These are phyloP conservation scores for Epizoanthus ramosus DNA, from an alignment of 92 coral and sea anemone genomes.

Conservation along the genomic window DNA sequence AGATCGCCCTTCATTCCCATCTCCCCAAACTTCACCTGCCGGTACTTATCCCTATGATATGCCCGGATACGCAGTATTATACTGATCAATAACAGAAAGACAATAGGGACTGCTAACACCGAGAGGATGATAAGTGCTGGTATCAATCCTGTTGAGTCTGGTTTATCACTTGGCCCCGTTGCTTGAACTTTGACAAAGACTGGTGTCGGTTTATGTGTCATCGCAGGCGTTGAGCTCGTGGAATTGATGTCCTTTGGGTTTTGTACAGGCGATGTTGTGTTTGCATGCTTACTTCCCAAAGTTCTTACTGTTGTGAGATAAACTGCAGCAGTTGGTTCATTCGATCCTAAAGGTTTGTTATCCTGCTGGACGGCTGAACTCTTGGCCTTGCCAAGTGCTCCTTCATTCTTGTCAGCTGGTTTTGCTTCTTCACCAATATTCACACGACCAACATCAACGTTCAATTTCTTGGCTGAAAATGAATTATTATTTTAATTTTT, in stretches of 20 bases:
- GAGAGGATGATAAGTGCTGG: slow-evolving; percentile 85
- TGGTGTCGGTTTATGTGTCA: not conserved
- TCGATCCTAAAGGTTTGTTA: not conserved
- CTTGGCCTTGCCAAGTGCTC: no score
- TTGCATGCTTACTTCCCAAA: not conserved
- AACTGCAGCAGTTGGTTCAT: not conserved
- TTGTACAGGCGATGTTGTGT: not conserved
- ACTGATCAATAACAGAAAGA: slow-evolving; percentile 80
- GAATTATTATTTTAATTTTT: no score
- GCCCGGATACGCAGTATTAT: slow-evolving; percentile 79
- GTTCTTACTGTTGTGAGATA: not conserved
- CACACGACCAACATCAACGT: no score
- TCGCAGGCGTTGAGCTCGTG: not conserved
- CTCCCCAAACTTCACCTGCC: slow-evolving; percentile 51
- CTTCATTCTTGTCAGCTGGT: not conserved
- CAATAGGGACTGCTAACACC: slow-evolving; percentile 81
- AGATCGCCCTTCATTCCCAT: slow-evolving; percentile 56
- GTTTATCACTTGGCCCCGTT: slow-evolving; percentile 31
- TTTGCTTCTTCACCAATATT: not conserved
- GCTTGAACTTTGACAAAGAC: slow-evolving; percentile 20
- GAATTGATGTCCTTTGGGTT: not conserved
- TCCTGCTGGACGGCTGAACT: not conserved
- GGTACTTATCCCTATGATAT: slow-evolving; percentile 70
- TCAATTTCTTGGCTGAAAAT: no score
- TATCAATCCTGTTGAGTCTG: slow-evolving; percentile 58